A percentile compares a stretch with the other conserved stretches of the same genome.
These are phyloP conservation scores for Thysanoteuthis rhombus DNA, from an alignment of 2,888 invertebrate species.

Conservation along the genomic window DNA sequence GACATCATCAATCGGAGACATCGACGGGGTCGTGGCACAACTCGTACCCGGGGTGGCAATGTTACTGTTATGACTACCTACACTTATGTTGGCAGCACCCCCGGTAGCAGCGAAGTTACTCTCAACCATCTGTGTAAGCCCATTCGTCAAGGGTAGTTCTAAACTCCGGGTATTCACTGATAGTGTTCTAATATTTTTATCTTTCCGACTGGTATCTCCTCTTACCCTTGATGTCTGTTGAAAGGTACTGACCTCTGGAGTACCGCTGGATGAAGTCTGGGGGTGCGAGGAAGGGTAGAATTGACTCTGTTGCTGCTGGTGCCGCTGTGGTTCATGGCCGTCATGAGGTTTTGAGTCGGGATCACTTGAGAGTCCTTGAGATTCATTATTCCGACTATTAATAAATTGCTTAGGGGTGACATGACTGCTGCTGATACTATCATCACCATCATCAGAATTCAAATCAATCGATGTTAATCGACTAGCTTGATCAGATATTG, in stretches of 20 bases:
- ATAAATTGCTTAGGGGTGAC: not conserved
- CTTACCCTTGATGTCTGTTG: not conserved
- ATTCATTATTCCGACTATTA: not conserved
- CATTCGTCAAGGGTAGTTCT: constrained; percentile 24
- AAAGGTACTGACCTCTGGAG: not conserved
- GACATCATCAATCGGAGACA: constrained; percentile 31
- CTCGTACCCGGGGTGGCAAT: not conserved
- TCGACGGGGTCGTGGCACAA: constrained; percentile 25
- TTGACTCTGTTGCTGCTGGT: not conserved
- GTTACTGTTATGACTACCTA: constrained; percentile 19
- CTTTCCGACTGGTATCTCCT: not conserved
- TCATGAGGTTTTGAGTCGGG: not conserved
- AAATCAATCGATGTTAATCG: constrained; percentile 18
- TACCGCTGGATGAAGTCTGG: not conserved
- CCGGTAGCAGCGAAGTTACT: not conserved
- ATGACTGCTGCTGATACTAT: not conserved
- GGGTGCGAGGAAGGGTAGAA: not conserved
- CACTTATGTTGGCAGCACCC: not conserved
- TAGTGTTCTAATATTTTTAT: not conserved
- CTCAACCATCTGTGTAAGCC: constrained; percentile 16
- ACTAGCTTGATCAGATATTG: not conserved
- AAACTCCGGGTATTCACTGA: constrained; percentile 14
- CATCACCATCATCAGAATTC: constrained; percentile 18
- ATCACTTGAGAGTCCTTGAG: not conserved
- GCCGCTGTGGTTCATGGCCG: not conserved